A percentile compares a stretch with the other conserved stretches of the same genome.
Evolutionary conservation across 2,113 vertebrate genomes (phyloP).

Genomic region (Paraplagusia blochii): DNA sequence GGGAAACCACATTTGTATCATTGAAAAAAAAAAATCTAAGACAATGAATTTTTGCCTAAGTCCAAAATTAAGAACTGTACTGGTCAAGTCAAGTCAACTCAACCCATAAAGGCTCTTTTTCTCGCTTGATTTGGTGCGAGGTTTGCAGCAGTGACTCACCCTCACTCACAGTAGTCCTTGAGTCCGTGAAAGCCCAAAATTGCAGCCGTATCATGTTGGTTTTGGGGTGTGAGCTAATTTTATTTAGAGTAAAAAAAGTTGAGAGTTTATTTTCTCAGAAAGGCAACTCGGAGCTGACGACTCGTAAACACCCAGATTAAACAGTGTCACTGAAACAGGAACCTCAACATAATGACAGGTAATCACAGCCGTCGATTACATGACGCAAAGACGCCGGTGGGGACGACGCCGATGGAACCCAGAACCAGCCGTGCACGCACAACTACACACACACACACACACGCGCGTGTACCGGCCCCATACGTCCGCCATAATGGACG

Average conservation of each 20-base stretch:
- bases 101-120: conserved; percentile 7
- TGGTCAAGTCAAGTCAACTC: conserved; percentile 3
- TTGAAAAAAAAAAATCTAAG: no score
- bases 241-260: conserved; percentile 7
- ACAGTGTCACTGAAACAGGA: conserved; percentile 49
- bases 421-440: conserved; percentile 32
- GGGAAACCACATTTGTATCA: no score
- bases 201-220: conserved; percentile 26
- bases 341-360: conserved; percentile 51
- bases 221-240: conserved; percentile 21
- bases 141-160: conserved; percentile 1
- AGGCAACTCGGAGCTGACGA: conserved; percentile 30
- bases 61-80: no score
- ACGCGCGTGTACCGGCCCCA: conserved; percentile 13
- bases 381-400: conserved; percentile 46
- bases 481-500: conserved; percentile 37
- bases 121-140: background rate
- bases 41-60: no score
- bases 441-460: conserved; percentile 22
- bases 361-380: conserved; percentile 57
- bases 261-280: conserved; percentile 44
- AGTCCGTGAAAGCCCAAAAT: conserved; percentile 24
- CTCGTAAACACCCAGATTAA: conserved; percentile 42
- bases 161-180: conserved; percentile 13
- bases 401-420: conserved; percentile 43